phyloP scores from a whole-genome alignment of 1,140 invertebrate genomes.

The Asbolus verrucosus region DNA sequence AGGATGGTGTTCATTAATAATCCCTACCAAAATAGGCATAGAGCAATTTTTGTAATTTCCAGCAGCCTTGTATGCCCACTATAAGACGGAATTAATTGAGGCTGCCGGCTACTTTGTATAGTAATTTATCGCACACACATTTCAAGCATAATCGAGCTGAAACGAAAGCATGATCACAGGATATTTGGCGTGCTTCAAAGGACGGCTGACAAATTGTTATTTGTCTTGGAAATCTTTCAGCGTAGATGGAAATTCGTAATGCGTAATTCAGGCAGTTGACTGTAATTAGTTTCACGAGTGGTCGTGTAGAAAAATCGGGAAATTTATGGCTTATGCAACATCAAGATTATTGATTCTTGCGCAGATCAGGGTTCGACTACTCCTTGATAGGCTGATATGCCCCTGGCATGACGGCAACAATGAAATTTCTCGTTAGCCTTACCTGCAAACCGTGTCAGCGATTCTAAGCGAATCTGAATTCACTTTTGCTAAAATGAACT shows the following conservation, averaged over 20 bases:
- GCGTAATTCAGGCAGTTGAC: constrained; percentile 28
- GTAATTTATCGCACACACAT: constrained; percentile 23
- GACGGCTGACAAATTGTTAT: constrained; percentile 15
- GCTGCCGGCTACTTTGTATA: constrained; percentile 10
- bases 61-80: too few relatives aligned
- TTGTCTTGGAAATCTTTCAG: constrained; percentile 14
- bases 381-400: too few relatives aligned
- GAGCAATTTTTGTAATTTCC: too few relatives aligned
- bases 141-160: constrained; percentile 22
- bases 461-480: too few relatives aligned
- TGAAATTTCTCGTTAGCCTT: too few relatives aligned
- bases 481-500: too few relatives aligned
- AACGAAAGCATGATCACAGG: constrained; percentile 9
- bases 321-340: not conserved
- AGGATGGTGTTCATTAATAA: too few relatives aligned
- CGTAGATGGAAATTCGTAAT: constrained; percentile 19
- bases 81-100: not conserved
- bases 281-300: not conserved
- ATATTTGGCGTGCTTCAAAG: constrained; percentile 5
- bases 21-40: too few relatives aligned
- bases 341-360: not conserved
- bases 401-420: too few relatives aligned
- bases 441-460: too few relatives aligned
- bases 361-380: too few relatives aligned
- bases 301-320: constrained; percentile 11